Evolutionary conservation across 2,888 invertebrate species (phyloP).

Genomic region (Rhyacophila evoluta): DNA sequence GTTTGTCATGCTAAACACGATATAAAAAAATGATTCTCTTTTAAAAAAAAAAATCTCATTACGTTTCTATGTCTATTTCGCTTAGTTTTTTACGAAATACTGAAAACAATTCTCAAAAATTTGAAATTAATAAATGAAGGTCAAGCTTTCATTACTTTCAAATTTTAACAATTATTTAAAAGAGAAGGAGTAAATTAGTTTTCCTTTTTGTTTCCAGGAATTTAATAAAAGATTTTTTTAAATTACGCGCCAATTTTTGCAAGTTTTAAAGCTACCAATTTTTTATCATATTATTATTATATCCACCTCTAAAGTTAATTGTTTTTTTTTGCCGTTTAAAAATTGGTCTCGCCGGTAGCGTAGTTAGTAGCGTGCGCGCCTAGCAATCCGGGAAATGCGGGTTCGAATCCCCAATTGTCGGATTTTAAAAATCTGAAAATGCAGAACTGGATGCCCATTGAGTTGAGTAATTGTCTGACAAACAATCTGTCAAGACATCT

Average conservation of each 20-base stretch:
- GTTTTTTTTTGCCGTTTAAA: not conserved
- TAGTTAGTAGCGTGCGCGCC: too few relatives aligned
- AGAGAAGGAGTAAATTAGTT: not conserved
- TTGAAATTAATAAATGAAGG: conserved; percentile 12
- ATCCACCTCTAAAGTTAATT: not conserved
- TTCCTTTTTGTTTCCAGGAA: not conserved
- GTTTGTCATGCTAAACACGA: not conserved
- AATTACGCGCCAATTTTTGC: not conserved
- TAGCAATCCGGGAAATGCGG: too few relatives aligned
- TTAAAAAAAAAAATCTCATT: not conserved
- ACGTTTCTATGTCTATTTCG: not conserved
- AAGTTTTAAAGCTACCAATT: not conserved
- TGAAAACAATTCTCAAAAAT: not conserved
- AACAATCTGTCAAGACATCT: too few relatives aligned
- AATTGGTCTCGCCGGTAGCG: too few relatives aligned
- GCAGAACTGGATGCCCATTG: too few relatives aligned
- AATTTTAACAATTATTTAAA: not conserved
- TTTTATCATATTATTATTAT: too few relatives aligned
- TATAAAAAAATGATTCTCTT: not conserved
- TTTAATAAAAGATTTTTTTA: not conserved
- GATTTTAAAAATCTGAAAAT: too few relatives aligned
- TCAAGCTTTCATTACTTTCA: conserved; percentile 5
- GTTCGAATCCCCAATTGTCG: too few relatives aligned
- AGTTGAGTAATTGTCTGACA: too few relatives aligned
- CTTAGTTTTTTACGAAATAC: not conserved